Evolutionary conservation across 2,113 vertebrate species (phyloP), one percentile per base, ranked within the genome.

Genomic region (Corythornis vintsioides): DNA sequence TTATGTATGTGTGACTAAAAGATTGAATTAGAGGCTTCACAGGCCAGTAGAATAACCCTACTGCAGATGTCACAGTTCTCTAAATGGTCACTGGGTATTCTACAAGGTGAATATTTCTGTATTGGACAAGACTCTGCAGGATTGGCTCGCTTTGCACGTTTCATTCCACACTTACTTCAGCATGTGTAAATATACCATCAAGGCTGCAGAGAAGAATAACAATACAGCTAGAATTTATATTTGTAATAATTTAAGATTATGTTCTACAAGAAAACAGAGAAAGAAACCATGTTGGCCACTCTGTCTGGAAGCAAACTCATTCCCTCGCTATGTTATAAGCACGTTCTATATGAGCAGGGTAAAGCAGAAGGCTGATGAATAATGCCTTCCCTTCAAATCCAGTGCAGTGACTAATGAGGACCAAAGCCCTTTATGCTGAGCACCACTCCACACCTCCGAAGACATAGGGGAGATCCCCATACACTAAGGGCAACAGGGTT

Each of bases 1-100:
- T 94, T 89, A 91, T 88, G 66, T 81, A 91, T 48, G 40, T 93
- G 60, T 94, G 82, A 96, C 71, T 96, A 96, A 96, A 89, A 95
- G 88, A 96, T 89, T 91, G 92, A 95, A 95, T 96, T 91, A 93
- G 24, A 80, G 66, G 92, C 91, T 95, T 86, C 78, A 92, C 88
- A 88, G 48, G 91, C 91, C 47, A 90, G 75, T 48, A 88, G 56
- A 84, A 81, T 55, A 96, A 93, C 65, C 77, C 67, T 88, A 89
- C 72, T 81, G 90, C 5, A 0, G 90, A 89, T 86, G 56, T 90
- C 89, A 92, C 83, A 91, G 87, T 94, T 93, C 79, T 94, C 81
- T 88, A 92, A 94, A 94, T 94, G 93, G 88, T 92, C 88, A 94
- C 75, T 94, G 83, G 83, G 83, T 91, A 80, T 88, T 94, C 80